Evolutionary conservation across 2,797 vertebrate species (phyloP), one percentile per base, ranked within the genome.

Genomic region (Eulemur coronatus): DNA sequence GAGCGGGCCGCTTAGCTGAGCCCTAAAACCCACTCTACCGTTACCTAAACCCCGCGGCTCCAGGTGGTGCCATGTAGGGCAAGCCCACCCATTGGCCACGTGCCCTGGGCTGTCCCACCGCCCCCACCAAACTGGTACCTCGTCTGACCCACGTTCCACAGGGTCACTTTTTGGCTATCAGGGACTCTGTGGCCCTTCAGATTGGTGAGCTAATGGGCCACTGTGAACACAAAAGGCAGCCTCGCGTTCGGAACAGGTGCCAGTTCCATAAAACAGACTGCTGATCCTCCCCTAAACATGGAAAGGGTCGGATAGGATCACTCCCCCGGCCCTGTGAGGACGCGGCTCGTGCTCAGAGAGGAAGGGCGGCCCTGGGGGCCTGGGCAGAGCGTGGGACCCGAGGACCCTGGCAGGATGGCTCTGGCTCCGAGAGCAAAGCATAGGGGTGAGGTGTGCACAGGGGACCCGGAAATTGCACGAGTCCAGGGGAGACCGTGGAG

Each of bases 1-100:
- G 63, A 46, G 18, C 20, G 20, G 33, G 14, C 86, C 9, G 11
- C 30, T 43, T 69, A 30, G 50, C 17, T 24, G 13, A 84, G 30
- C 20, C 17, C 75, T 50, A 35, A n/a, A 89, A 61, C 6, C 11
- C 41, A 17, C 69, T 50, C 15, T 18, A 24, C 43, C 8, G 4
- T 9, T 14, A 7, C 4, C 17, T 17, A 55, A 59, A 35, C 9
- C 11, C 10, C 28, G 30, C 17, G 4, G 26, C 33, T 61, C 55
- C 43, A 63, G 69, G 41, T 0, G 3, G 4, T 8, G 5, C 10
- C 15, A 33, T 17, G 4, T 0, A 35, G 7, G 14, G 4, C 7
- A n/a, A 48, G n/a, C 5, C 43, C 57, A 35, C 28, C 15, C 7
- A 8, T 5, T 7, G 2, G 79, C 24, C 79, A 61, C 7, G 5